Evolutionary conservation across 2,797 vertebrate genomes (phyloP).

Genomic region (Cygnus olor): DNA sequence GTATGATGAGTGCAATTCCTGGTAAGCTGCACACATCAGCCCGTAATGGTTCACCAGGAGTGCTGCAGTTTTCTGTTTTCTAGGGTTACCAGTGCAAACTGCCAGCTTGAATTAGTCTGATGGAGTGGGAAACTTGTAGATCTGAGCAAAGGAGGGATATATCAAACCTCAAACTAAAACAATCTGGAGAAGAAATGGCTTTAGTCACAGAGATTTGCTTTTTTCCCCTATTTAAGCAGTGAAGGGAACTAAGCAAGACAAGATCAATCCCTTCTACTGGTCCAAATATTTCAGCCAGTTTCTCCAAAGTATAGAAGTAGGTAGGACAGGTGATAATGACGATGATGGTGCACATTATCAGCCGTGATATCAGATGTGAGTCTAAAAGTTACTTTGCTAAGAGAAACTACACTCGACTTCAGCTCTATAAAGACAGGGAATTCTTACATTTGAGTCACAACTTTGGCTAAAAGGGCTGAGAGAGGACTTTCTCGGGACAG

Average conservation of each 20-base stretch:
- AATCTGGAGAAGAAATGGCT: neutral
- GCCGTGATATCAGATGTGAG: neutral
- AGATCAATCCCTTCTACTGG: neutral
- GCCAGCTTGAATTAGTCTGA: neutral
- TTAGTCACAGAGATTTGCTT: neutral
- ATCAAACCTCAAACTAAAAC: neutral
- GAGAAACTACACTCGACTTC: neutral
- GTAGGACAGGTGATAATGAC: no score
- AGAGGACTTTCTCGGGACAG: rapidly evolving
- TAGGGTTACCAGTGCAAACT: no score
- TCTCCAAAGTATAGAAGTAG: no score
- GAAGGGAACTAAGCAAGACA: neutral
- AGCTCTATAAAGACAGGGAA: neutral
- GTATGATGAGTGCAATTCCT: neutral
- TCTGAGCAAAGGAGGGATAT: neutral
- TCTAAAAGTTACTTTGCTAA: neutral
- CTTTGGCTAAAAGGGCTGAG: neutral
- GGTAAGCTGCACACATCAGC: neutral
- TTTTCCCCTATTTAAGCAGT: neutral
- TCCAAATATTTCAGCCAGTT: neutral
- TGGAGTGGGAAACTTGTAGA: neutral
- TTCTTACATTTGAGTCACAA: neutral
- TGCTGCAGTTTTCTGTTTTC: neutral
- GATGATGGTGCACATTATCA: rapidly evolving
- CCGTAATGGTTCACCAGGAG: neutral